phyloP scores from a whole-genome alignment of 2,888 invertebrate genomes.

The Acrobasis suavella region DNA sequence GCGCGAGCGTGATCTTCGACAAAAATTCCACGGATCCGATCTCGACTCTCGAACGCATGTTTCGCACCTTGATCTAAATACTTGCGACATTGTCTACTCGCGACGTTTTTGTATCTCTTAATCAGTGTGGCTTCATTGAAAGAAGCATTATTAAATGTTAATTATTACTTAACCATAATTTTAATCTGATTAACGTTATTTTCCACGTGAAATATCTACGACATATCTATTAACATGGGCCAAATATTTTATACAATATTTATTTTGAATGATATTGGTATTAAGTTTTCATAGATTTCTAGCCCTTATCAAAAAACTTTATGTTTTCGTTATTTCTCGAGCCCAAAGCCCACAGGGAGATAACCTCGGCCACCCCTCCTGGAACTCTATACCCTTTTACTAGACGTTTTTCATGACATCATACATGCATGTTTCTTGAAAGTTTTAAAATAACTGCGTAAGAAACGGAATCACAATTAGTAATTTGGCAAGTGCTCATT shows the following conservation, averaged over 20 bases:
- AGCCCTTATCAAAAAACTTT: constrained; percentile 32
- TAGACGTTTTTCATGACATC: constrained; percentile 32
- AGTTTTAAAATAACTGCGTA: not conserved
- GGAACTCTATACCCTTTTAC: constrained; percentile 46
- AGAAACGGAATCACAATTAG: not conserved
- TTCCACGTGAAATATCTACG: not conserved
- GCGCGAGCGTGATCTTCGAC: constrained; percentile 69
- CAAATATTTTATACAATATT: too few species aligned
- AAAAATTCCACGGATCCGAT: constrained; percentile 75
- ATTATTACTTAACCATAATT: not conserved
- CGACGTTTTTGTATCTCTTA: constrained; percentile 62
- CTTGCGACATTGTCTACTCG: constrained; percentile 77
- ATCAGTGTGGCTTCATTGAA: constrained; percentile 36
- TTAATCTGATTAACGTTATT: not conserved
- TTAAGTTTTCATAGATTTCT: constrained; percentile 26
- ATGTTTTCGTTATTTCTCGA: constrained; percentile 37
- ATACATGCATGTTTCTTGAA: constrained; percentile 21
- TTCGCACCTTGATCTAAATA: constrained; percentile 82
- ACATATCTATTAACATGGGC: not conserved
- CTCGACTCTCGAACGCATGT: constrained; percentile 76
- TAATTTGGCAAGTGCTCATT: constrained; percentile 1
- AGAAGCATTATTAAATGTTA: constrained; percentile 2
- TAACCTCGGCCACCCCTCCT: constrained; percentile 56
- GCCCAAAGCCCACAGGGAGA: constrained; percentile 52
- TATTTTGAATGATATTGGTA: not conserved